Base-by-base conservation (phyloP, 2,797 vertebrate species). In the Phataginus tricuspis region DNA sequence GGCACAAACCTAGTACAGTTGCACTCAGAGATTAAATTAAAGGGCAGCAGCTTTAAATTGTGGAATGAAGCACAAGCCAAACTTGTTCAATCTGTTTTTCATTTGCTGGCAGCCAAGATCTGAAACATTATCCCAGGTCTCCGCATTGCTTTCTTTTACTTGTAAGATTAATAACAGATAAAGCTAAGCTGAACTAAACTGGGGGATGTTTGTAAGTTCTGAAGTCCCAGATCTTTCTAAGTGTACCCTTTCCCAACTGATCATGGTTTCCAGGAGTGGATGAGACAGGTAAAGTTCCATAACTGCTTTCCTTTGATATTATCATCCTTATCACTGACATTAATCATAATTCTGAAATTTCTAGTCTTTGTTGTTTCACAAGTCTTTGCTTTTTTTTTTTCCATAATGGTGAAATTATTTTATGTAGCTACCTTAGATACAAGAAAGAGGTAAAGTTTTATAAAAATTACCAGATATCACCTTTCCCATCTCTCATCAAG, bases 81-180 rank as follows among this genome's bases (percentile, higher is more conserved):
- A 84, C 49, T 75, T 91, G 39, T 91, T 94, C 49, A 34, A 96
- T 91, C 68, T 96, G 96, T 89, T 25, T 1, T 93, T 91, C 91
- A 87, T 68, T 45, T 91, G 92, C 91, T 93, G 86, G 90, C 61
- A 96, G 69, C 15, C 61, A 92, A 82, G 68, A 88, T 94, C 5
- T 96, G 45, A 66, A 97, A 96, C 94, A 77, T 0, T 11, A 8
- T 29, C 14, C 69, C 4, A 6, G 55, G 23, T 90, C 18, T 94
- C 78, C 85, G 5, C 55, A 42, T 66, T 91, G 45, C 74, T 97
- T 90, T 93, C 74, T 88, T 86, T 92, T 82, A 9, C 74, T 80
- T 79, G 11, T 90, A 80, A 53, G 57, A 51, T 80, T 85, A 77
- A 72, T 49, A 61, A 69, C 64, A 75, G 69, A 85, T 74, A 78